A percentile compares a stretch with the other conserved stretches of the same genome.
These are phyloP conservation scores for Lasioglossum morio DNA, from an alignment of 2,888 invertebrate species.

Conservation along the genomic window DNA sequence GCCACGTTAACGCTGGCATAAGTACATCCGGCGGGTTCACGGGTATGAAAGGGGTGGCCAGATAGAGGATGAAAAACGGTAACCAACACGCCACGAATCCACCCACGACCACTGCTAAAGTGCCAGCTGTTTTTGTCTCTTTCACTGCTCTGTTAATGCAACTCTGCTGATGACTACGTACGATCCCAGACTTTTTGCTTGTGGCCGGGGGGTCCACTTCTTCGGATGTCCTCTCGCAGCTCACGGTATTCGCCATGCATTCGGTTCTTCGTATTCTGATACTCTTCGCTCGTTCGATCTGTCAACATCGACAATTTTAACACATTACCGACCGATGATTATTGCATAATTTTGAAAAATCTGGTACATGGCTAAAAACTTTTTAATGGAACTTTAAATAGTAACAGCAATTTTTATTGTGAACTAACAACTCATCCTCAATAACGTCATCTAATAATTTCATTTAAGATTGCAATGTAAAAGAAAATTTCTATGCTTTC, in stretches of 20 bases:
- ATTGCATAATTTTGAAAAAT: no score
- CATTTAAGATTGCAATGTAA: no score
- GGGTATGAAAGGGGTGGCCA: slow-evolving; percentile 92
- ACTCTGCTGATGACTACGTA: slow-evolving; percentile 78
- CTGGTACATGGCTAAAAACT: no score
- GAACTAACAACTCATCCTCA: no score
- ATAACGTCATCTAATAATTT: no score
- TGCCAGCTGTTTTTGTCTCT: slow-evolving; percentile 95
- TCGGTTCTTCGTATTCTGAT: slow-evolving; percentile 60
- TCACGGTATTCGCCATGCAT: slow-evolving; percentile 47
- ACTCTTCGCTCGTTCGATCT: slow-evolving; percentile 69
- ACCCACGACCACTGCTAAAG: slow-evolving; percentile 94
- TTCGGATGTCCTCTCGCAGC: slow-evolving; percentile 57
- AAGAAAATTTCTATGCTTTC: no score
- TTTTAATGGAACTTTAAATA: no score
- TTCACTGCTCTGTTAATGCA: slow-evolving; percentile 86
- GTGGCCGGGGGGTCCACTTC: slow-evolving; percentile 63
- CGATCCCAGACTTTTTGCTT: slow-evolving; percentile 68
- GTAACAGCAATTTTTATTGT: no score
- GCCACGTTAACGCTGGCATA: slow-evolving; percentile 93
- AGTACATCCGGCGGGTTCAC: slow-evolving; percentile 84
- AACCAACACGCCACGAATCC: slow-evolving; percentile 96
- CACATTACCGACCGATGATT: no score
- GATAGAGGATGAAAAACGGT: slow-evolving; percentile 93
- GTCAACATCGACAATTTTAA: background rate